A percentile compares a stretch with the other conserved stretches of the same genome.
Conservation (phyloP, 1,140 invertebrate species). For the Oncopodura yosiiana region DNA sequence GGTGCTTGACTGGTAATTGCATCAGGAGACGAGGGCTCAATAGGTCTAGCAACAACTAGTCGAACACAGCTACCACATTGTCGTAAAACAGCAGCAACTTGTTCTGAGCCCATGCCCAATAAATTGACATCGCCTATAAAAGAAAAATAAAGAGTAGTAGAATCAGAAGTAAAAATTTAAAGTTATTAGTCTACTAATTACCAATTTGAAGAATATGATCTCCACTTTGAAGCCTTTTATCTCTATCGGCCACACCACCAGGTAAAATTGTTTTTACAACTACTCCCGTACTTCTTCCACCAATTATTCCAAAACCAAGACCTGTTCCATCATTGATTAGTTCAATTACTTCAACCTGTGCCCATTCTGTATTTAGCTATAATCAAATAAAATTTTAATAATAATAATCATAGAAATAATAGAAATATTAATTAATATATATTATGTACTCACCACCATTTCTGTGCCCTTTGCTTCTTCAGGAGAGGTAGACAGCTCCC, state of each 20-base stretch:
- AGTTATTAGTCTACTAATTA: neutral
- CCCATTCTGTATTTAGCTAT: slow-evolving; percentile 66
- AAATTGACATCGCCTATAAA: slow-evolving; percentile 69
- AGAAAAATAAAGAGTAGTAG: neutral
- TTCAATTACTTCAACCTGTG: slow-evolving; percentile 90
- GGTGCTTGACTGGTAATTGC: slow-evolving; percentile 61
- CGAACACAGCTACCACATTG: slow-evolving; percentile 76
- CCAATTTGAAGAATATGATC: slow-evolving; percentile 86
- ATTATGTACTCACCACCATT: slow-evolving; percentile 51
- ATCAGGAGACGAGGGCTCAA: slow-evolving; percentile 62
- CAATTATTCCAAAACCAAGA: slow-evolving; percentile 91
- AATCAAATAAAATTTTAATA: too few relatives aligned
- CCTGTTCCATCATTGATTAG: slow-evolving; percentile 90
- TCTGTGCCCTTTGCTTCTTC: slow-evolving; percentile 63
- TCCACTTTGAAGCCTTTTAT: slow-evolving; percentile 74
- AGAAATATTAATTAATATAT: neutral
- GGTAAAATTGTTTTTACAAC: slow-evolving; percentile 91
- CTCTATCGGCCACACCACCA: slow-evolving; percentile 77
- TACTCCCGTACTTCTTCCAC: slow-evolving; percentile 88
- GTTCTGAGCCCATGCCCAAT: slow-evolving; percentile 81
- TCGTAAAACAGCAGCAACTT: slow-evolving; percentile 80
- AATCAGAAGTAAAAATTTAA: neutral
- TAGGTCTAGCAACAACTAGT: slow-evolving; percentile 76
- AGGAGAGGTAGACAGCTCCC: slow-evolving; percentile 55
- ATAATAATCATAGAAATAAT: too few relatives aligned